Evolutionary conservation across 2,888 invertebrate genomes (phyloP).

Genomic region (Mythimna loreyi): DNA sequence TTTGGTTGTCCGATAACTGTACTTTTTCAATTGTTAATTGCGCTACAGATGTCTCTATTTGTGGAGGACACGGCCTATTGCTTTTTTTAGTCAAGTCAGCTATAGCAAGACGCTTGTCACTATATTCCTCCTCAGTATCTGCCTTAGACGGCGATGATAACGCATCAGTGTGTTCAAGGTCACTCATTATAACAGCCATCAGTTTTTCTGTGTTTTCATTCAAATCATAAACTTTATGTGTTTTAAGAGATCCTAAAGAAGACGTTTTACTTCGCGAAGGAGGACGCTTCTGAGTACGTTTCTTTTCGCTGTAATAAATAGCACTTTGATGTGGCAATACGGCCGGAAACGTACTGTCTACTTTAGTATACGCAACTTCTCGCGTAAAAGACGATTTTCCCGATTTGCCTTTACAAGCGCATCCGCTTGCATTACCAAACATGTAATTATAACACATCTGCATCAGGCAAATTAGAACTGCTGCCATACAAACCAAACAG

Average conservation of each 20-base stretch:
- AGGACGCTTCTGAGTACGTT: constrained; percentile 48
- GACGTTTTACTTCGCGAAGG: constrained; percentile 69
- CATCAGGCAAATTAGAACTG: constrained; percentile 75
- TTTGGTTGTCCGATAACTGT: constrained; percentile 18
- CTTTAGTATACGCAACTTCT: constrained; percentile 70
- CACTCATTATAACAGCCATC: constrained; percentile 81
- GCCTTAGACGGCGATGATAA: constrained; percentile 51
- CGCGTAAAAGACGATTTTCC: constrained; percentile 40
- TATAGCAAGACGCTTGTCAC: constrained; percentile 33
- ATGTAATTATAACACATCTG: constrained; percentile 80
- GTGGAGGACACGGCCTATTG: constrained; percentile 79
- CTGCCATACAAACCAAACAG: constrained; percentile 72
- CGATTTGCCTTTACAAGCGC: constrained; percentile 69
- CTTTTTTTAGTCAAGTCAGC: constrained; percentile 45
- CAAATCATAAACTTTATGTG: constrained; percentile 82
- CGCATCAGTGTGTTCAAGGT: constrained; percentile 63
- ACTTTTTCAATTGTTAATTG: constrained; percentile 76
- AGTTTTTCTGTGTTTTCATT: constrained; percentile 83
- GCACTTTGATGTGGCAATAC: constrained; percentile 72
- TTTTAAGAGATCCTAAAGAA: constrained; percentile 72
- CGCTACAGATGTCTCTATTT: constrained; percentile 80
- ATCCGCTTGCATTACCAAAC: constrained; percentile 71
- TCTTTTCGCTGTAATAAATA: constrained; percentile 68
- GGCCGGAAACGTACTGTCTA: constrained; percentile 75
- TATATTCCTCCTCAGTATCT: constrained; percentile 60